Percentiles rank a stretch among this genome's conserved stretches.
These are phyloP conservation scores for Anaspis maculata DNA, from an alignment of 2,888 invertebrate species.

Conservation along the genomic window DNA sequence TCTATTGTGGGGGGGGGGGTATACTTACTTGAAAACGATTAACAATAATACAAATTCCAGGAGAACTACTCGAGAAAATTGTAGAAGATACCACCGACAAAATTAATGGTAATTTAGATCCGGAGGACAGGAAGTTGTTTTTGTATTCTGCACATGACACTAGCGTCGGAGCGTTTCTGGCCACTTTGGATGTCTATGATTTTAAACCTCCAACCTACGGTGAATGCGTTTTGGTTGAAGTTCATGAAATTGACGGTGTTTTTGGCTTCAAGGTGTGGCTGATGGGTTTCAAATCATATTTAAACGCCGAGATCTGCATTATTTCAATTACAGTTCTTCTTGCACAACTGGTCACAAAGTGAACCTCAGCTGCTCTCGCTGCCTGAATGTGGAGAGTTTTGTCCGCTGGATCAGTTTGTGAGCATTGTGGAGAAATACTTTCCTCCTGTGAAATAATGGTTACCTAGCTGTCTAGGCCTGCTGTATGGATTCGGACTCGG, in stretches of 20 bases:
- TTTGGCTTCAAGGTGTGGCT: background rate
- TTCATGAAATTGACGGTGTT: background rate
- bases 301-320: background rate
- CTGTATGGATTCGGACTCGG: too few relatives aligned
- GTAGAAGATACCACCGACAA: constrained; percentile 23
- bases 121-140: constrained; percentile 28
- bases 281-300: background rate
- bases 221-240: background rate
- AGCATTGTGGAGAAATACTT: background rate
- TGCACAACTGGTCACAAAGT: too few relatives aligned
- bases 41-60: constrained; percentile 9
- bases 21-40: too few relatives aligned
- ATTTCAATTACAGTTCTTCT: too few relatives aligned
- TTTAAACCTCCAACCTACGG: background rate
- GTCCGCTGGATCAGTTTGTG: background rate
- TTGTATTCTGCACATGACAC: background rate
- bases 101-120: constrained; percentile 9
- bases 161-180: background rate
- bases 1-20: too few relatives aligned
- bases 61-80: constrained; percentile 24
- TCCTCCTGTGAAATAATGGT: too few relatives aligned
- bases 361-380: background rate
- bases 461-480: too few relatives aligned
- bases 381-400: background rate
- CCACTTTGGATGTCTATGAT: background rate